A percentile compares a stretch with the other conserved stretches of the same genome.
Evolutionary conservation across 2,888 invertebrate species (phyloP).

Genomic region (Merodon equestris): DNA sequence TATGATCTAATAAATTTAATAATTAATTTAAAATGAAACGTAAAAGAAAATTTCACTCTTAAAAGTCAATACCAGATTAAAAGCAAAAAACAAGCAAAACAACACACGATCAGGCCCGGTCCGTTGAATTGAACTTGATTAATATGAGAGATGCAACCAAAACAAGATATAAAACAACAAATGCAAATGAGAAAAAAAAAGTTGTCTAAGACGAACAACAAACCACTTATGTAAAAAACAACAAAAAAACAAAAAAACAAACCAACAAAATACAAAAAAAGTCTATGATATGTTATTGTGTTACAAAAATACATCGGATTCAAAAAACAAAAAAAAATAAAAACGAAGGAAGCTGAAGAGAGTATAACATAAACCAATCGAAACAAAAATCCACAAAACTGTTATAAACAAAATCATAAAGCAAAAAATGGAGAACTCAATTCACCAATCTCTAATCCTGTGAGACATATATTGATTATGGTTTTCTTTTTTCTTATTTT

Average conservation of each 20-base stretch:
- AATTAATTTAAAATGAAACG: conserved; percentile 46
- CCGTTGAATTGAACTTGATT: no score
- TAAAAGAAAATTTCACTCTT: conserved; percentile 56
- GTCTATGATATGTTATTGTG: conserved; percentile 67
- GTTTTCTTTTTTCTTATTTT: conserved; percentile 46
- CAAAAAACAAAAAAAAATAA: conserved; percentile 43
- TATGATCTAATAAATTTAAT: conserved; percentile 63
- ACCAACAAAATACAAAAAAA: conserved; percentile 40
- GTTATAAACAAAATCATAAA: conserved; percentile 60
- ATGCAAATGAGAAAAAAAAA: conserved; percentile 33
- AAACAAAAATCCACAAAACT: conserved; percentile 58
- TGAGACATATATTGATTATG: conserved; percentile 46
- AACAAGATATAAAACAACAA: conserved; percentile 57
- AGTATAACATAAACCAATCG: conserved; percentile 9
- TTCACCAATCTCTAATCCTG: conserved; percentile 53
- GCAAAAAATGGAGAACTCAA: conserved; percentile 37
- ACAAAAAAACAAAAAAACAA: not conserved
- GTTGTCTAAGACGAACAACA: conserved; percentile 58
- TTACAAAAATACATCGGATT: conserved; percentile 58
- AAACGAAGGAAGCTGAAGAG: no score
- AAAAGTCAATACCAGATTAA: conserved; percentile 32
- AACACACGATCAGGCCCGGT: conserved; percentile 45
- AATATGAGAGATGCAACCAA: conserved; percentile 28
- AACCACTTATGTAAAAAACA: conserved; percentile 62
- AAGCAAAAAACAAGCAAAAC: conserved; percentile 13